Base-by-base conservation (phyloP, 1,140 invertebrate species). In the Pseudomyrmex gracilis region DNA sequence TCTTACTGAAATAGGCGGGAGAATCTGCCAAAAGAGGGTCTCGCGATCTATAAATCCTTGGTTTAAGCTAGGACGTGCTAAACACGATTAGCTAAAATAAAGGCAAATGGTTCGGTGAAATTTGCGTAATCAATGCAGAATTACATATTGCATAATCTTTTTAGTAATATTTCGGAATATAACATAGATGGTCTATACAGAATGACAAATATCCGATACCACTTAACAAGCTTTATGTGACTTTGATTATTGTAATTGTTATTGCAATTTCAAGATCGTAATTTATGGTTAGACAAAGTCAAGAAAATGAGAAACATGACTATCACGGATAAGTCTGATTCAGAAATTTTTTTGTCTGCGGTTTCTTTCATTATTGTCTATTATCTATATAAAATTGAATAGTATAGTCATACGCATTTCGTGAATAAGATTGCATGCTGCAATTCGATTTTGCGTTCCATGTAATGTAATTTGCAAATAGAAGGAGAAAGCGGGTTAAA, bases 401-500 rank as follows among this genome's bases (percentile, higher is more conserved):
- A 82, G 43, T 47, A 34, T 34, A 82, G 45, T 34, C 15, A 64
- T 45, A 20, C 55, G 20, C 45, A n/a, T 47, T 45, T 5, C 12
- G 22, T 2, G 67, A 51, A 17, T 53, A 22, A 34, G 34, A 34
- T 34, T 63, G 34, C 66, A 43, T 47, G 34, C 17, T 66, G 53
- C 66, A 82, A 82, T 82, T 82, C 15, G 47, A 76, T 82, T 82
- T 82, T 15, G 80, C 64, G 49, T 60, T 55, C 24, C 9, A 71
- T 58, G 51, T 64, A 73, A 82, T 88, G 58, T 77, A 87, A 85
- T 87, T 87, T 76, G 70, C 47, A 49, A 80, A 20, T 82, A 83
- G 70, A 77, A 88, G 86, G 78, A 51, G 87, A 84, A 51, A 74
- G 57, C 24, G 17, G n/a, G 68, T 76, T 87, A 70, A 70, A 87